phyloP scores from a whole-genome alignment of 2,888 invertebrate species.

The Rotaria socialis region DNA sequence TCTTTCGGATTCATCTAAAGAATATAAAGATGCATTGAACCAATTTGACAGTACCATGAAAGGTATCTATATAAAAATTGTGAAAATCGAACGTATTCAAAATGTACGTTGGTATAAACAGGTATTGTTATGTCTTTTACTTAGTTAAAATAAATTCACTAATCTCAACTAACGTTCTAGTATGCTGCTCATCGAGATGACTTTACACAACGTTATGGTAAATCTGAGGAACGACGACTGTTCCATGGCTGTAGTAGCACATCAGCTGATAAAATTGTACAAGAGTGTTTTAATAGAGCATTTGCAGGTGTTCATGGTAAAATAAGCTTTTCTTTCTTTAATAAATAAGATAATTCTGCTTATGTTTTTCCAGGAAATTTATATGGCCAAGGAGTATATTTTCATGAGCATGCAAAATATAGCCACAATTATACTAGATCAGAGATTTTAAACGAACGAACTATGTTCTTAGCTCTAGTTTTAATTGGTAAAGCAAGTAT shows the following conservation, averaged over 20 bases:
- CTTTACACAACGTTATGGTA: background rate
- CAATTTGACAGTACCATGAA: background rate
- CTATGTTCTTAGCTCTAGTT: constrained; percentile 51
- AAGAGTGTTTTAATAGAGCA: constrained; percentile 50
- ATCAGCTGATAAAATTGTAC: background rate
- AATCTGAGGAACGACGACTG: background rate
- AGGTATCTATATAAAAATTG: background rate
- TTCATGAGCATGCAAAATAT: constrained; percentile 51
- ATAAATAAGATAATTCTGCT: background rate
- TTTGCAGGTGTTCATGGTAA: constrained; percentile 50
- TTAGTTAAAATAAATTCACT: background rate
- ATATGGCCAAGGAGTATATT: constrained; percentile 54
- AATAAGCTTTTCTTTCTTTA: background rate
- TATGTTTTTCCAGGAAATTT: constrained; percentile 50
- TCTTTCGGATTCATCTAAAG: background rate
- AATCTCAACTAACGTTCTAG: background rate
- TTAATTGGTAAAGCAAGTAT: constrained; percentile 50
- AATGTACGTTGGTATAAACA: constrained; percentile 10
- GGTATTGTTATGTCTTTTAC: background rate
- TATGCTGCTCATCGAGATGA: constrained; percentile 9
- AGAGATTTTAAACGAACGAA: constrained; percentile 48
- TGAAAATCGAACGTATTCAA: background rate
- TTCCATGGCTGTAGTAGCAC: background rate
- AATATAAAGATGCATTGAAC: background rate
- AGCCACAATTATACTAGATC: constrained; percentile 49